Conservation (phyloP, 2,113 vertebrate species). For the Sciurus niger region DNA sequence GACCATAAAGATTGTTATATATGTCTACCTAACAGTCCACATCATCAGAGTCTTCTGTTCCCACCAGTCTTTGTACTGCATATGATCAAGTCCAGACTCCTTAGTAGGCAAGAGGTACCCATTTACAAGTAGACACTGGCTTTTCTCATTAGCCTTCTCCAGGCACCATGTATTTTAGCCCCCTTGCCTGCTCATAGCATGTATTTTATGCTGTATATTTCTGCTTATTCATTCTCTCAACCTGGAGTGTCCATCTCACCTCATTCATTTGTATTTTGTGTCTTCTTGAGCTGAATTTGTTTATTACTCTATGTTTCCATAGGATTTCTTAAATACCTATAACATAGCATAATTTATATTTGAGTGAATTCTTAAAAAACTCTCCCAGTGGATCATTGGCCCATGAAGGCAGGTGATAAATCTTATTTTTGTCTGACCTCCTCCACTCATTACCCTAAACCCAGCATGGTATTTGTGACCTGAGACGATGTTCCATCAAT, state of each 20-base stretch:
- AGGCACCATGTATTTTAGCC: no score
- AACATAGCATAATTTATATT: background rate
- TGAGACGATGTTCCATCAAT: background rate
- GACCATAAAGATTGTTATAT: background rate
- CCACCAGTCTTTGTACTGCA: fast-evolving
- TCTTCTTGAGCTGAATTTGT: background rate
- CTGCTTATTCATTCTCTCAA: background rate
- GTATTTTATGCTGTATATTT: fast-evolving
- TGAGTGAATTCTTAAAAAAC: background rate
- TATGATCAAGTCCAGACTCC: background rate
- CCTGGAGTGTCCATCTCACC: background rate
- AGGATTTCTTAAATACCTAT: background rate
- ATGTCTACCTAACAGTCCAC: fast-evolving
- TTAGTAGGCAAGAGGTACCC: background rate
- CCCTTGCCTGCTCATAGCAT: fast-evolving
- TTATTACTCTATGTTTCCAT: background rate
- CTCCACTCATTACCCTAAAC: background rate
- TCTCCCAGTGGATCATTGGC: background rate
- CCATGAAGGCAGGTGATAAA: background rate
- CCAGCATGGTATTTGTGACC: background rate
- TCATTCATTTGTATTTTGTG: background rate
- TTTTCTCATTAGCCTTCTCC: background rate
- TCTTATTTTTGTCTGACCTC: background rate
- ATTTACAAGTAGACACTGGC: background rate
- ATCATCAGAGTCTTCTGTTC: background rate